Base-by-base conservation (phyloP, 2,888 invertebrate species). In the Ethmia dodecea region DNA sequence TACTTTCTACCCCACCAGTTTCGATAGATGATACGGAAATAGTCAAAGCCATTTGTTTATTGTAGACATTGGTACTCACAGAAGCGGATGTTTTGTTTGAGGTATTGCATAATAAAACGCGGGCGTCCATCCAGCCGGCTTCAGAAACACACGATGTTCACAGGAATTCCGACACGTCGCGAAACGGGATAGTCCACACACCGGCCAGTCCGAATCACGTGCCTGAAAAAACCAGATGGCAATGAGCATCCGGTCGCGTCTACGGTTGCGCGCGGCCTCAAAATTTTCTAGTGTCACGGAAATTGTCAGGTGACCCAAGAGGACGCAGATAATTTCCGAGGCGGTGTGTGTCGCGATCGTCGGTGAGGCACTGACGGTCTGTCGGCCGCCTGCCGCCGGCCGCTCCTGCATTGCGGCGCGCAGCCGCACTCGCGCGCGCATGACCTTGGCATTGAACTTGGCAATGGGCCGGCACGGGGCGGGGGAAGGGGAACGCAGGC, bases 401-500 rank as follows among this genome's bases (percentile, higher is more conserved):
- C 77, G 79, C 79, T 86, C 88, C 89, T 89, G 90, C 90, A 90
- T 80, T 89, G 90, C 89, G 88, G 88, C 86, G 88, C 89, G 89
- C 88, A 89, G 87, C 78, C 88, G 88, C 86, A 88, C 79, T 88
- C 78, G 75, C 77, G 84, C 88, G 87, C 88, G 83, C 87, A 88
- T 90, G 90, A 90, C 92, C 92, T 92, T 92, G 92, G 91, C 91
- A 92, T 90, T 92, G 92, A 92, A 92, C 92, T 92, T 92, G 91
- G 90, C 90, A 89, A 81, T 84, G 86, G 81, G 79, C 75, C 73
- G 80, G 52, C 45, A 35, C 35, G 56, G 37, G 46, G 43, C 42
- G 49, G 33, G 49, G 40, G 40, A 40, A 35, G 42, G 47, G 38
- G 41, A 42, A 38, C 54, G 60, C 45, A 42, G 38, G 45, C 49